Conservation (phyloP, 1,140 invertebrate genomes). For the Bombus impatiens region DNA sequence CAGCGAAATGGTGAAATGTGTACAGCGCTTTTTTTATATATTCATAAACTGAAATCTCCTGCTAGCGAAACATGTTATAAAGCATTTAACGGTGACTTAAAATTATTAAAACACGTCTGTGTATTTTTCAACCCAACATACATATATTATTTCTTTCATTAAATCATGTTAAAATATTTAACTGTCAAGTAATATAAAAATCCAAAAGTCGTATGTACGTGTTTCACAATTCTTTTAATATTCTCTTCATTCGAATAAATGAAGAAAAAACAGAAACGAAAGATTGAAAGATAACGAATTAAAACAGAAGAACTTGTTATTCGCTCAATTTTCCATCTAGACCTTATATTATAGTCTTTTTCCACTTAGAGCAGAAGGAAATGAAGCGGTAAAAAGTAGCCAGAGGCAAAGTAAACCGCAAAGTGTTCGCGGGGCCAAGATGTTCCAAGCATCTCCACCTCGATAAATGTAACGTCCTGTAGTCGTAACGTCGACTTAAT, state of each 20-base stretch:
- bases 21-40: too few species aligned
- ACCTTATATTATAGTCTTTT: neutral
- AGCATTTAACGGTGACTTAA: too few species aligned
- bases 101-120: too few species aligned
- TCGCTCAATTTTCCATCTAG: neutral
- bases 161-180: neutral
- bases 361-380: neutral
- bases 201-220: too few species aligned
- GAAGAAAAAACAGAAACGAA: neutral
- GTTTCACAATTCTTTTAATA: neutral
- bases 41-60: too few species aligned
- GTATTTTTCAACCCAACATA: neutral
- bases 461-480: conserved; percentile 5
- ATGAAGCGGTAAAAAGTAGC: neutral
- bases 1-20: too few species aligned
- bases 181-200: neutral
- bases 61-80: too few species aligned
- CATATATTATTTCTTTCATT: neutral
- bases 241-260: neutral
- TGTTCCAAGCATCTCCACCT: neutral
- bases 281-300: neutral
- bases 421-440: neutral
- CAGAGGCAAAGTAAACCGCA: neutral
- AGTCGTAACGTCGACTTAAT: conserved; percentile 3
- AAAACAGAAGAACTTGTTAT: neutral